Base-by-base conservation (phyloP, 2,113 vertebrate species). In the Tetraodon nigroviridis region DNA sequence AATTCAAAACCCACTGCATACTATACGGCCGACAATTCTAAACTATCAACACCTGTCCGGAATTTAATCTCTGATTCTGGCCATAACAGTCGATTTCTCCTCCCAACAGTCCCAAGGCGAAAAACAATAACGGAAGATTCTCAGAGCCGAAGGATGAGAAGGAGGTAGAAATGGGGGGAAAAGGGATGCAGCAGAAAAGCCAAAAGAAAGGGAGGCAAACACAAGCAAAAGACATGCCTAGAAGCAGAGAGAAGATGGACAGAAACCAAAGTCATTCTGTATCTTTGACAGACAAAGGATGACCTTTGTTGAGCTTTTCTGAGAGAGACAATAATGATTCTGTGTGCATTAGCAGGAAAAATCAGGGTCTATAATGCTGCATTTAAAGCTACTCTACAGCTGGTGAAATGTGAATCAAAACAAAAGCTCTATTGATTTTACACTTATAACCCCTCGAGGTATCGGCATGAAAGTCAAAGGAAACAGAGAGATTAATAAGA, bases 31-130 rank as follows among this genome's bases (percentile, higher is more conserved):
- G 8, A 53, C 53, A 64, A 78, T 59, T 70, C 60, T 66, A 68
- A 74, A 79, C 71, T 76, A 79, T 76, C 62, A 29, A 64, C n/a
- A 15, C 67, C 49, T 57, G 45, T 54, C 55, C 60, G 49, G 51
- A 69, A 52, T 63, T 51, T 63, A 77, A 83, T 79, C 55, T 19
- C 51, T 48, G 67, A 82, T 74, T 86, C 40, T 70, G 66, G 27
- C 70, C 72, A 73, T 83, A 74, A 77, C 83, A 75, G 66, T 63
- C 68, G 73, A 83, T 73, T 82, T 78, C 48, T 64, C 54, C 59
- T 78, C 70, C 27, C 17, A 64, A 66, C 71, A 71, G 59, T 65
- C 52, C 56, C 14, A 29, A n/a, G 44, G 3, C 29, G 21, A 75
- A 64, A 12, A 54, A 67, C 19, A 61, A 45, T 22, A 27, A 37